A percentile compares a stretch with the other conserved stretches of the same genome.
phyloP scores from a whole-genome alignment of 2,113 vertebrate species.

The Maccullochella peelii region DNA sequence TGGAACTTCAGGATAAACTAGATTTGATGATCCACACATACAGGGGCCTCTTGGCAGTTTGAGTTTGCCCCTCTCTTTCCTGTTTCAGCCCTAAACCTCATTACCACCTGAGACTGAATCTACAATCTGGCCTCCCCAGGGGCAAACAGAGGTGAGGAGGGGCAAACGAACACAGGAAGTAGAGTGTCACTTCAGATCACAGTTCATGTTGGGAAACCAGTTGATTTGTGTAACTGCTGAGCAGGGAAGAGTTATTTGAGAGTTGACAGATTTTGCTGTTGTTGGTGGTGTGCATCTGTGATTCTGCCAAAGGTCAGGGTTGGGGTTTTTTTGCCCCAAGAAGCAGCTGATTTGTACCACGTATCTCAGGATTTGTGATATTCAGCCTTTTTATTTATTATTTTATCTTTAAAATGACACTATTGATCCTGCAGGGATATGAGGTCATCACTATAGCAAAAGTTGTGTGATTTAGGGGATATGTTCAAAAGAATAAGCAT shows the following conservation, averaged over 20 bases:
- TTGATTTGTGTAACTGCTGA: slow-evolving; percentile 27
- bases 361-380: neutral
- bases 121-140: slow-evolving; percentile 14
- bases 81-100: slow-evolving; percentile 51
- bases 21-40: slow-evolving; percentile 68
- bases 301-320: neutral
- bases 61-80: slow-evolving; percentile 13
- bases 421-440: neutral
- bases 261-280: neutral
- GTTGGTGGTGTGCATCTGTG: neutral
- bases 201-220: slow-evolving; percentile 6
- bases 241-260: neutral
- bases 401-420: neutral
- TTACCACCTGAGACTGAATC: slow-evolving; percentile 63
- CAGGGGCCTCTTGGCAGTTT: slow-evolving; percentile 15
- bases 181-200: slow-evolving; percentile 59
- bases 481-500: neutral
- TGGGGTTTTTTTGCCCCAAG: neutral
- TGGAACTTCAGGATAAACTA: slow-evolving; percentile 75
- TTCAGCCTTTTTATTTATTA: neutral
- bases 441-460: neutral
- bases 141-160: slow-evolving; percentile 26
- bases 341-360: neutral
- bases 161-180: slow-evolving; percentile 58
- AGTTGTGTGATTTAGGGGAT: neutral